These are phyloP conservation scores for Pediacus dermestoides DNA, from an alignment of 2,888 invertebrate genomes.

Conservation along the genomic window DNA sequence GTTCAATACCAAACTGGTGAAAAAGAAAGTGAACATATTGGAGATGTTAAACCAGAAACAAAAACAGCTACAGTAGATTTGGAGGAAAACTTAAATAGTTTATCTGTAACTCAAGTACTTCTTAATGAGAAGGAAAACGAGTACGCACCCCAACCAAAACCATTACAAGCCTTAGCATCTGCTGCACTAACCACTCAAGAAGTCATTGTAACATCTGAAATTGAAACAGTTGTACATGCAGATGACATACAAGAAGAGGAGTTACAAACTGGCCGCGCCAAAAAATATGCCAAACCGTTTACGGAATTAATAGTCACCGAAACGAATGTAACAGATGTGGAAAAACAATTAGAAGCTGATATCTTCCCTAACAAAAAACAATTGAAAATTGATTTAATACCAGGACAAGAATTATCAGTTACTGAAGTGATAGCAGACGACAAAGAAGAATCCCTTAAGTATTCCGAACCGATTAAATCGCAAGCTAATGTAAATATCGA, in stretches of 20 bases:
- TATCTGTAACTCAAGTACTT: conserved; percentile 49
- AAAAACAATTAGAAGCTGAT: conserved; percentile 50
- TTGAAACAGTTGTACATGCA: conserved; percentile 48
- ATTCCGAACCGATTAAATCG: conserved; percentile 46
- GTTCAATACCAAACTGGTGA: conserved; percentile 53
- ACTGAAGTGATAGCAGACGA: conserved; percentile 56
- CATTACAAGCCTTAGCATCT: conserved; percentile 46
- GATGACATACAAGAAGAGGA: conserved; percentile 48
- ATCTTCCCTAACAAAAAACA: conserved; percentile 56
- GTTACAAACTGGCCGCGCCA: conserved; percentile 50
- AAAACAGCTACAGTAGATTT: conserved; percentile 44
- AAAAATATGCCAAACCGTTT: conserved; percentile 49
- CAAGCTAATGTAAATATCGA: conserved; percentile 56
- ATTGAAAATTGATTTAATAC: conserved; percentile 54
- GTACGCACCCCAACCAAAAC: conserved; percentile 44
- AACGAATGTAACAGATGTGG: conserved; percentile 55
- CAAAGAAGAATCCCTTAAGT: conserved; percentile 52
- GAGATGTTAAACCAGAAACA: conserved; percentile 38
- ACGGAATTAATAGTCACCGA: conserved; percentile 56
- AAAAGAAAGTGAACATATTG: conserved; percentile 48
- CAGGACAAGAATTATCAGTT: conserved; percentile 59
- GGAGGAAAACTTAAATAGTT: conserved; percentile 40
- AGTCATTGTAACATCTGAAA: conserved; percentile 52
- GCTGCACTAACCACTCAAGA: conserved; percentile 49
- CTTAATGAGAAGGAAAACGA: conserved; percentile 50